Base-by-base conservation (phyloP, 2,888 invertebrate species). In the Melipona bicolor region DNA sequence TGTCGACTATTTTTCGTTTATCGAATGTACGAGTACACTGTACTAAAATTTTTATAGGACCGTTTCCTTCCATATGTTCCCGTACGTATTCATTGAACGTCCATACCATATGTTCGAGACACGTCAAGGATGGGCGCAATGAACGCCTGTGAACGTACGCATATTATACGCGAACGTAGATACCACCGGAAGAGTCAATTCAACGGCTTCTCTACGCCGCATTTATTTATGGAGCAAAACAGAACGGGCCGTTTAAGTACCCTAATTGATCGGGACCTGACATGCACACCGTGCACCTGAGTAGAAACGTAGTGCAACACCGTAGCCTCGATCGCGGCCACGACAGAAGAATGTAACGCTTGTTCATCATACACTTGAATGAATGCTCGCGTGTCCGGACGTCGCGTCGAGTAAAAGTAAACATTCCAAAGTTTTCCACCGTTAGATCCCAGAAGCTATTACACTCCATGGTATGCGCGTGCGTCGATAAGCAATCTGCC, bases 151-250 rank as follows among this genome's bases (percentile, higher is more conserved):
- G 65, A 50, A 24, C 59, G 15, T 27, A 24, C 59, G n/a, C n/a
- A 36, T n/a, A 54, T 21, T 52, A 24, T 13, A 11, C 24, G 52
- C 19, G 77, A 56, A 59, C 43, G 24, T 36, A 71, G 65, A 65
- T 65, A 80, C 67, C 72, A 72, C 71, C 71, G 81, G 81, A 81
- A 78, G 81, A 72, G 54, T 56, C 61, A 81, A 81, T 81, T 81
- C 77, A 81, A 72, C 80, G 49, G 61, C 72, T 81, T 81, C 78
- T 78, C 52, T 21, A 13, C 54, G 54, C 21, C 32, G 61, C 78
- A 59, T 72, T 61, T 78, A 81, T 78, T 78, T 78, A 81, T 78
- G 54, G 43, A 68, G 68, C 32, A 72, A 81, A 81, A 78, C 71
- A 68, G 49, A 78, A 68, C 81, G 72, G 24, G 24, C 54, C 52